Conservation (phyloP, 2,888 invertebrate genomes). For the Blastobasis adustella region DNA sequence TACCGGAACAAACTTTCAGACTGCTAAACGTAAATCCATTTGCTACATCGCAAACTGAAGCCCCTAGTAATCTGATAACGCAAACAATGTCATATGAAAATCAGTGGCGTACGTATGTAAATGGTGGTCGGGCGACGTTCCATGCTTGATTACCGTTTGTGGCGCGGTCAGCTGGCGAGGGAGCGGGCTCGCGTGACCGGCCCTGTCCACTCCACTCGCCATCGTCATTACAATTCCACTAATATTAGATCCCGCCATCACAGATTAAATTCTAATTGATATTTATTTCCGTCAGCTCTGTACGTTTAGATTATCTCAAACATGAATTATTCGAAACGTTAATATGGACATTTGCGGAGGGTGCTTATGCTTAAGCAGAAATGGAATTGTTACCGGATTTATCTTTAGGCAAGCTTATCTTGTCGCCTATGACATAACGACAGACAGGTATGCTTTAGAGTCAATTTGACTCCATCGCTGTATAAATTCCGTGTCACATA, state of each 20-base stretch:
- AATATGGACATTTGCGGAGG: not conserved
- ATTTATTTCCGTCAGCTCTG: conserved; percentile 11
- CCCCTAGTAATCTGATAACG: no score
- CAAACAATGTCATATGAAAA: no score
- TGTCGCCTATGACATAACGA: not conserved
- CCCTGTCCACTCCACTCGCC: conserved; percentile 5
- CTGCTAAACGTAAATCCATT: no score
- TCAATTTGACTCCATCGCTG: no score
- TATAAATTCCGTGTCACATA: no score
- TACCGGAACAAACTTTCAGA: no score
- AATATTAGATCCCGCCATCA: conserved; percentile 4
- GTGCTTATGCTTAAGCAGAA: not conserved
- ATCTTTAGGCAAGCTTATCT: not conserved
- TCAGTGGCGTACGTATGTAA: not conserved
- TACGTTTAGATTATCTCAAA: not conserved
- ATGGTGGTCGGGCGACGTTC: not conserved
- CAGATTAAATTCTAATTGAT: conserved; percentile 17
- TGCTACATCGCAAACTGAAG: no score
- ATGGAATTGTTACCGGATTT: not conserved
- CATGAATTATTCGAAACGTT: not conserved
- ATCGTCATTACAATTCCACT: conserved; percentile 7
- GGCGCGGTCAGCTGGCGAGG: conserved; percentile 14
- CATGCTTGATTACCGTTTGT: conserved; percentile 17
- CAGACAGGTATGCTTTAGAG: not conserved
- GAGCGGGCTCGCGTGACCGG: conserved; percentile 18